A percentile compares a stretch with the other conserved stretches of the same genome.
phyloP scores from a whole-genome alignment of 2,113 vertebrate species.

The Crotalus helleri region DNA sequence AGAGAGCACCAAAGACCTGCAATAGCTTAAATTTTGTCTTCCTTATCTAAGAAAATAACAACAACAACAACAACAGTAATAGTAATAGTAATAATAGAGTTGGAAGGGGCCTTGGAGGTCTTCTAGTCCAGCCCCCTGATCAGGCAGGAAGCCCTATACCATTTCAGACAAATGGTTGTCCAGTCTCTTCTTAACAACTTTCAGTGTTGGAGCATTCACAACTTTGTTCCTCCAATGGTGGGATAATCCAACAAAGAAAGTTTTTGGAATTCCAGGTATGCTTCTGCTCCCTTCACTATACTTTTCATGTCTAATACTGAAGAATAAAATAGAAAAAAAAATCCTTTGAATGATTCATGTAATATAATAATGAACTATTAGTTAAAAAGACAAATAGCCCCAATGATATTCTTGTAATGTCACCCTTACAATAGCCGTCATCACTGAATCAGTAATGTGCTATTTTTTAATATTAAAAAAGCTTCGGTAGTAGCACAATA shows the following conservation, averaged over 20 bases:
- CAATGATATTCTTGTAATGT: conserved; percentile 6
- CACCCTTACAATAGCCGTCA: conserved; percentile 30
- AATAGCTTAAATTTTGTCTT: not conserved
- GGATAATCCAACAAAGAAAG: not conserved
- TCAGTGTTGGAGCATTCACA: no score
- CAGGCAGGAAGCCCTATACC: no score
- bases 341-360: conserved; percentile 28
- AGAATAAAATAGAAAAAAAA: conserved; percentile 33
- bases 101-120: no score
- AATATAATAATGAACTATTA: conserved; percentile 40
- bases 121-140: no score
- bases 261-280: not conserved
- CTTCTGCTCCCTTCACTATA: not conserved
- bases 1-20: not conserved
- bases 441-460: conserved; percentile 7
- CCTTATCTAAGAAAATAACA: not conserved
- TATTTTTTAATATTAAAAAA: conserved; percentile 10
- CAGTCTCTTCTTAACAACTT: no score
- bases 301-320: conserved; percentile 1
- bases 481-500: conserved; percentile 29
- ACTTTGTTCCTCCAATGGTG: not conserved
- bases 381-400: conserved; percentile 41
- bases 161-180: no score
- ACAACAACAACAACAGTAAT: no score
- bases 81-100: no score